Evolutionary conservation across 2,888 invertebrate species (phyloP).

Genomic region (Synergus laeviventris): DNA sequence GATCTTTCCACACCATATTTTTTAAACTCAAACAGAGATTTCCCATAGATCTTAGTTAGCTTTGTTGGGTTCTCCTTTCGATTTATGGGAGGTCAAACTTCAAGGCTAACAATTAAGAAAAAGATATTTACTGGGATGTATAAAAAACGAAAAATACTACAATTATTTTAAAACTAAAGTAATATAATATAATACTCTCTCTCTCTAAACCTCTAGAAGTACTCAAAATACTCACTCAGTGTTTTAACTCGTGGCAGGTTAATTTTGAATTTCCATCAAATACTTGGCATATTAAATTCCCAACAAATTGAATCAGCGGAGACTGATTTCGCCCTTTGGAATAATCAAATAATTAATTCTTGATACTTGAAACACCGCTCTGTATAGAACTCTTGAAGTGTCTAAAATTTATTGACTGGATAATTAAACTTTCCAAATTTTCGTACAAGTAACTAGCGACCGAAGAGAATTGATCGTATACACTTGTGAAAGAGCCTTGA

Average conservation of each 20-base stretch:
- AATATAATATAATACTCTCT: neutral
- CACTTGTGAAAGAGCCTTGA: neutral
- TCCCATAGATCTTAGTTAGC: too few species aligned
- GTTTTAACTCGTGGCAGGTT: neutral
- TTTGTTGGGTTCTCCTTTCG: neutral
- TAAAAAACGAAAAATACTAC: too few species aligned
- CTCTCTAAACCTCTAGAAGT: too few species aligned
- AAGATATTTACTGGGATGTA: too few species aligned
- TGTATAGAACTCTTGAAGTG: neutral
- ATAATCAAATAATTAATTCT: constrained; percentile 4
- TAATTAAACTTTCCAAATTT: constrained; percentile 18
- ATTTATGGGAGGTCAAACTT: neutral
- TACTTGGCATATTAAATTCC: constrained; percentile 15
- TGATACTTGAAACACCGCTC: neutral
- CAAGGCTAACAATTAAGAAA: too few species aligned
- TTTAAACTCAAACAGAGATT: neutral
- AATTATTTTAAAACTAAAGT: too few species aligned
- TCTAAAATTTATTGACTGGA: neutral
- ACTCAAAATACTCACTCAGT: neutral
- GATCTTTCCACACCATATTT: neutral
- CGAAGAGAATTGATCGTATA: constrained; percentile 9
- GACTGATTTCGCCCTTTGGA: neutral
- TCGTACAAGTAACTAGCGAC: neutral
- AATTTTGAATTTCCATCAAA: constrained; percentile 10
- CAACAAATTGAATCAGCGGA: constrained; percentile 9